These are phyloP conservation scores for Orchesella cincta DNA, from an alignment of 1,140 invertebrate species.

Conservation along the genomic window DNA sequence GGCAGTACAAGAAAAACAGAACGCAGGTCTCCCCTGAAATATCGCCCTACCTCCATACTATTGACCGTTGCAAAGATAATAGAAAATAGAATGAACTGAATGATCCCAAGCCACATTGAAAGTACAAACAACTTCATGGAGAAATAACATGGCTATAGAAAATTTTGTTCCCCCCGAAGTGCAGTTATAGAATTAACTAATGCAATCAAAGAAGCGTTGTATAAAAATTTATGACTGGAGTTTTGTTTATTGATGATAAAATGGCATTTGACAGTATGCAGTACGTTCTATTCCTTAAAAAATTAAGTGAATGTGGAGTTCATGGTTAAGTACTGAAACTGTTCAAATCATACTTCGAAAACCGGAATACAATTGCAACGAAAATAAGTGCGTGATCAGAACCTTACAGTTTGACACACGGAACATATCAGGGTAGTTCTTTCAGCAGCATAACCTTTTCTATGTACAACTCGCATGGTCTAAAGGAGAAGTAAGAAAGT, in stretches of 20 bases:
- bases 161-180: background rate
- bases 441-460: background rate
- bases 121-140: background rate
- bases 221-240: background rate
- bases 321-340: background rate
- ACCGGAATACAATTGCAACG: background rate
- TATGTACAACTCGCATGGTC: too few relatives aligned
- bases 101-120: background rate
- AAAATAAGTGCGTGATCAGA: background rate
- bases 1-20: slow-evolving; percentile 2
- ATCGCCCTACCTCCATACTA: background rate
- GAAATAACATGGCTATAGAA: slow-evolving; percentile 22
- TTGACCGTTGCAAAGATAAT: background rate
- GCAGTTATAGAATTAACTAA: background rate
- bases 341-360: background rate
- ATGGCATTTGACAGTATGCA: background rate
- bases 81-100: background rate
- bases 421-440: background rate
- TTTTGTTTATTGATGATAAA: background rate
- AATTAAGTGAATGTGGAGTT: background rate
- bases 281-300: background rate
- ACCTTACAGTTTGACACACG: background rate
- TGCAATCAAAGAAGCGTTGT: background rate
- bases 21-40: background rate
- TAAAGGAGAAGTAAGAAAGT: too few relatives aligned